Percentiles rank a stretch among this genome's conserved stretches.
These are phyloP conservation scores for Paramisgurnus dabryanus DNA, from an alignment of 2,113 vertebrate species.

Conservation along the genomic window DNA sequence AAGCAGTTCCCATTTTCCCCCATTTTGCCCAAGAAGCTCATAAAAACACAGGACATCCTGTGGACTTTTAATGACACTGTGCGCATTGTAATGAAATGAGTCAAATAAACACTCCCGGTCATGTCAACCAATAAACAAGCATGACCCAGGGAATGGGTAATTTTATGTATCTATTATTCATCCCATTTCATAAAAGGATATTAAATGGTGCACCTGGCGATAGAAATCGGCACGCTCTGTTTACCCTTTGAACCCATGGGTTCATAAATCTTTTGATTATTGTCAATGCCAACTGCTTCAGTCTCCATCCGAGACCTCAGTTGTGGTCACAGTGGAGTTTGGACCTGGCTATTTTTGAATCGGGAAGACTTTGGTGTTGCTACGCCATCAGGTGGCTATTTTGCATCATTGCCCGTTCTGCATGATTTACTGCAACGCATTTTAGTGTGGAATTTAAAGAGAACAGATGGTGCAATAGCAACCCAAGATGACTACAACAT, in stretches of 20 bases:
- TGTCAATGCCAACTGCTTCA: conserved; percentile 8
- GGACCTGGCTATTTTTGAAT: neutral
- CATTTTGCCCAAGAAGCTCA: conserved; percentile 66
- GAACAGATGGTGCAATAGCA: conserved; percentile 3
- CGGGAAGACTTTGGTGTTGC: conserved; percentile 46
- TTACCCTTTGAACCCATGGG: neutral
- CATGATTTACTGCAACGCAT: neutral
- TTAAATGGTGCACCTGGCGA: conserved; percentile 25
- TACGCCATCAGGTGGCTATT: conserved; percentile 55
- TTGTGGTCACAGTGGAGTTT: conserved; percentile 21
- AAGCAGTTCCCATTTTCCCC: conserved; percentile 60
- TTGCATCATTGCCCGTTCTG: conserved; percentile 31
- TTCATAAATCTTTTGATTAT: neutral
- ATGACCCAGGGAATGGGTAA: conserved; percentile 37
- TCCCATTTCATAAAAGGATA: neutral
- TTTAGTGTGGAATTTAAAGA: conserved; percentile 6
- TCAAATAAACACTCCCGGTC: conserved; percentile 69
- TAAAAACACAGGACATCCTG: conserved; percentile 74
- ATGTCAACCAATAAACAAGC: conserved; percentile 58
- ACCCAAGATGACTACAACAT: conserved; percentile 22
- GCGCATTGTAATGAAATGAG: conserved; percentile 70
- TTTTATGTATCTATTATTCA: conserved; percentile 38
- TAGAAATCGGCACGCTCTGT: neutral
- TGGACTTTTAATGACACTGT: conserved; percentile 69
- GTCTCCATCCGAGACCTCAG: neutral